Conservation (phyloP, 2,888 invertebrate genomes). For the Pelosia muscerda region DNA sequence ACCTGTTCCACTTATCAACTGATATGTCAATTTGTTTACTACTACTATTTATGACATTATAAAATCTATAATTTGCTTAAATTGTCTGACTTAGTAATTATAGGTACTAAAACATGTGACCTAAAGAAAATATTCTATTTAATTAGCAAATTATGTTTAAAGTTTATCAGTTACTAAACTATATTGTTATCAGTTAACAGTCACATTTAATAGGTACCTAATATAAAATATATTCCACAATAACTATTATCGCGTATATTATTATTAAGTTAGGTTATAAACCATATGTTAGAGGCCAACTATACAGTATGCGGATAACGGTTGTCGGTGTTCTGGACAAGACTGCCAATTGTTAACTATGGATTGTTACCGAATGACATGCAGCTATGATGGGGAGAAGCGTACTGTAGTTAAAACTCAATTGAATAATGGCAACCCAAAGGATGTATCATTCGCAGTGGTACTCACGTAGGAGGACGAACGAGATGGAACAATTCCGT, state of each 20-base stretch:
- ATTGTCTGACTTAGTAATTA: neutral
- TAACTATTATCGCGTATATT: neutral
- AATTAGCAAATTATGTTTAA: neutral
- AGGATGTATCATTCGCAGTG: slow-evolving; percentile 74
- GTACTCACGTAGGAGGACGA: slow-evolving; percentile 93
- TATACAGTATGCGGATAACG: slow-evolving; percentile 7
- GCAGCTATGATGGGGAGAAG: slow-evolving; percentile 47
- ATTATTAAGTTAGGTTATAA: slow-evolving; percentile 16
- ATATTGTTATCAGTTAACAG: neutral
- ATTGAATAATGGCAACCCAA: slow-evolving; percentile 80
- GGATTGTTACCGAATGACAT: slow-evolving; percentile 25
- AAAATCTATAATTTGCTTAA: neutral
- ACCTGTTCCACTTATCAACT: neutral
- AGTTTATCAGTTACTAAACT: neutral
- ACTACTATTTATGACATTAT: neutral
- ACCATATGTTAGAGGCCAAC: slow-evolving; percentile 3
- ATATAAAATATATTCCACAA: neutral
- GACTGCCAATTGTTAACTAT: slow-evolving; percentile 19
- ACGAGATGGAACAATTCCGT: slow-evolving; percentile 95
- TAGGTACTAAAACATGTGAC: slow-evolving; percentile 18
- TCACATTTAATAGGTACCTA: slow-evolving; percentile 1
- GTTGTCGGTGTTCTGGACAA: slow-evolving; percentile 12
- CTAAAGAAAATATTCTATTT: slow-evolving; percentile 2
- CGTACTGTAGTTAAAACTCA: slow-evolving; percentile 64
- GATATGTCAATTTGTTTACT: neutral